Evolutionary conservation across 2,888 invertebrate genomes (phyloP).

Genomic region (Hirudinaria manillensis): DNA sequence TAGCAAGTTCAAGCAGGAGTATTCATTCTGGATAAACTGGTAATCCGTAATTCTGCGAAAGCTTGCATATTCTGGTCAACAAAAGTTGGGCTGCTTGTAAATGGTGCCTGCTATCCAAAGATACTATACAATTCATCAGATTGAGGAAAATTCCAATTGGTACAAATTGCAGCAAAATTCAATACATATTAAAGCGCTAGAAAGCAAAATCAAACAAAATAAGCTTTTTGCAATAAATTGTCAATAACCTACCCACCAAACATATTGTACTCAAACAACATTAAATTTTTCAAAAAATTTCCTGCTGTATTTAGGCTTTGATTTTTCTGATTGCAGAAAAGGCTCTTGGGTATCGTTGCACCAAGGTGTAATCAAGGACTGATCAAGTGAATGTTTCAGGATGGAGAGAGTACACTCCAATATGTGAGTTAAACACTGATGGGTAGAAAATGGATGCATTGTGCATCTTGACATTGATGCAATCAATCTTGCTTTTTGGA

Average conservation of each 20-base stretch:
- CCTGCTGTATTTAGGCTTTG: not conserved
- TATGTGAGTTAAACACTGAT: not conserved
- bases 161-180: too few species aligned
- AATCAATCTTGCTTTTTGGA: constrained; percentile 2
- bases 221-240: too few species aligned
- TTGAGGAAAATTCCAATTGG: too few species aligned
- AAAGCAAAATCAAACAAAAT: too few species aligned
- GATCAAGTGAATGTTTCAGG: not conserved
- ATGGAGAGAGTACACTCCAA: not conserved
- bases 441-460: constrained; percentile 7
- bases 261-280: not conserved
- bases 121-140: too few species aligned
- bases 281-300: not conserved
- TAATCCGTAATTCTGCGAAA: too few species aligned
- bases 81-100: too few species aligned
- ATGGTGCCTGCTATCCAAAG: too few species aligned
- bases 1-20: too few species aligned
- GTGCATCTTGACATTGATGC: constrained; percentile 15
- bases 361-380: constrained; percentile 27
- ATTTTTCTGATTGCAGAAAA: not conserved
- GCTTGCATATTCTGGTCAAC: too few species aligned
- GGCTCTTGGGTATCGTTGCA: constrained; percentile 21
- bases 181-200: too few species aligned
- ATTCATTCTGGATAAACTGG: too few species aligned
- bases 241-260: not conserved